Evolutionary conservation across 2,888 invertebrate genomes (phyloP), one percentile per base, ranked within the genome.

Genomic region (Andrena bucephala): DNA sequence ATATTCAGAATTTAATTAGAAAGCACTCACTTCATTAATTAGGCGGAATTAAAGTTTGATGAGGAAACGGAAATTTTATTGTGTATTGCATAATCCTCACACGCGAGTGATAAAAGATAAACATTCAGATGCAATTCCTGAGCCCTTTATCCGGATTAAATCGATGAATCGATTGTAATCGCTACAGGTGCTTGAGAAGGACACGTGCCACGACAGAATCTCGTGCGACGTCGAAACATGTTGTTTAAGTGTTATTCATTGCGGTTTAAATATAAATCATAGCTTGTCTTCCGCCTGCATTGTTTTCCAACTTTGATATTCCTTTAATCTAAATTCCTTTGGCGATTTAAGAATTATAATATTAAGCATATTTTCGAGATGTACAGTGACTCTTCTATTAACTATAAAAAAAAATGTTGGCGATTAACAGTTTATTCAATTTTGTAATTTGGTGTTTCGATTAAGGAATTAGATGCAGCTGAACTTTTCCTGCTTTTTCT

Each of bases 61-160:
- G 42, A 16, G 42, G 16, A 16, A 24, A 57, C 16, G 16, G 13
- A 52, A 36, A 54, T 20, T 27, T 3, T 10, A 70, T 10, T 13
- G n/a, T 50, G 60, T 24, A 24, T 67, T 29, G 59, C 31, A 33
- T n/a, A 27, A 62, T 20, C 48, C 13, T 31, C 48, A 13, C 13
- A 50, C 70, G 59, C 29, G 27, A 29, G 10, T 8, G 31, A 70
- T 52, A 50, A 29, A 24, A 71, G 71, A 71, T 62, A 42, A 57
- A 52, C 63, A 3, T 13, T 29, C 62, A 2, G 16, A 29, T 42
- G 59, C 24, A 36, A 52, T 52, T 31, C 27, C n/a, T 8, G 42
- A 57, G 27, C 72, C 42, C 13, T 62, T 63, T 62, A 72, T 73
- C 73, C 57, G 65, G 57, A 29, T 72, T 54, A 42, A 8, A 73